Evolutionary conservation across 2,797 vertebrate genomes (phyloP).

Genomic region (Lepilemur septentrionalis): DNA sequence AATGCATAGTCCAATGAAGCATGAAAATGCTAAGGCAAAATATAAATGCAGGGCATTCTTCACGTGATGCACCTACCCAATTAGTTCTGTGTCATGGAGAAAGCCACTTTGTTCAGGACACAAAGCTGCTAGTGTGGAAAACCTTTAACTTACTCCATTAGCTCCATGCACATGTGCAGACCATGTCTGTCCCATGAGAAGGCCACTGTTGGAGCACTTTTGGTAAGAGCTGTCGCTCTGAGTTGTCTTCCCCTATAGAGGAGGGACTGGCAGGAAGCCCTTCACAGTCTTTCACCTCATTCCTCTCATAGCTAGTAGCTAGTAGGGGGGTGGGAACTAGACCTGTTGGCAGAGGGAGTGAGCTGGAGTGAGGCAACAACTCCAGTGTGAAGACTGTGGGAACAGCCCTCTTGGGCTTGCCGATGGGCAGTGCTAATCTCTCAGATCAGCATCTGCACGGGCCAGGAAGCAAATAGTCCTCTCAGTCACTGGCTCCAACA

Average conservation of each 20-base stretch:
- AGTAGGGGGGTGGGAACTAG: background rate
- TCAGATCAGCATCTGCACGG: background rate
- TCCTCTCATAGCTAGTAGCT: background rate
- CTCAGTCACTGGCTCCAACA: background rate
- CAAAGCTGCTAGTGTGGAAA: background rate
- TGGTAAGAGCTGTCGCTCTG: background rate
- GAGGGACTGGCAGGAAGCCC: background rate
- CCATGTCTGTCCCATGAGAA: background rate
- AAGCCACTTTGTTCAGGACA: background rate
- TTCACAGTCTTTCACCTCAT: background rate
- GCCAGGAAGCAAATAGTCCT: background rate
- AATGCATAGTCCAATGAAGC: background rate
- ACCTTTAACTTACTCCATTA: background rate
- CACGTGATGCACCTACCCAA: background rate
- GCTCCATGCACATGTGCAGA: background rate
- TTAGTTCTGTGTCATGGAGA: background rate
- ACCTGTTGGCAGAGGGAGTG: background rate
- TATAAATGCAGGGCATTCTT: background rate
- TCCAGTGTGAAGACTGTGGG: background rate
- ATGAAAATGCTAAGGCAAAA: conserved; percentile 7
- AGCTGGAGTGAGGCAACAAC: background rate
- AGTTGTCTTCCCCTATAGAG: background rate
- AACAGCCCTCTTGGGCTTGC: too few species aligned
- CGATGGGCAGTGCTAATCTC: background rate
- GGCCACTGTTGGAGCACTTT: background rate